phyloP scores from a whole-genome alignment of 64 coral and sea anemone genomes.

The Stichodactyla helianthus region DNA sequence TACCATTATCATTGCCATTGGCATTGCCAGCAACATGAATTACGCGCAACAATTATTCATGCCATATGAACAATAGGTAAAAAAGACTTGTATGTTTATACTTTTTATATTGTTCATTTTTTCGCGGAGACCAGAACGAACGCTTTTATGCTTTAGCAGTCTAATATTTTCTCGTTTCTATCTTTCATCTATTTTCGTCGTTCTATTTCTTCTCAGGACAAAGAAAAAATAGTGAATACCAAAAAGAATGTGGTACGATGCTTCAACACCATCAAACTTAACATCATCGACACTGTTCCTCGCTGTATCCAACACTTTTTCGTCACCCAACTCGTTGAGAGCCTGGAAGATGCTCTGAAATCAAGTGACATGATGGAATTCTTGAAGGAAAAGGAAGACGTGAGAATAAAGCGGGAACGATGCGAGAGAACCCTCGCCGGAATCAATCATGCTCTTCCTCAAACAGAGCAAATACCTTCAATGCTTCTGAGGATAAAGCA shows the following conservation, averaged over 20 bases:
- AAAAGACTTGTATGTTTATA: no score
- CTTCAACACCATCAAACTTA: conserved; percentile 75
- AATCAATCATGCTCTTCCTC: conserved; percentile 42
- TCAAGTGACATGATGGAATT: conserved; percentile 40
- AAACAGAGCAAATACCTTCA: conserved; percentile 15
- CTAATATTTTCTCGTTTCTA: background rate
- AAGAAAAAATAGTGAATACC: conserved; percentile 48
- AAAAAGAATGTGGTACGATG: conserved; percentile 76
- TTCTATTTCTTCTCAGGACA: conserved; percentile 20
- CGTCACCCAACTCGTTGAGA: conserved; percentile 61
- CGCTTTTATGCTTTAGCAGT: no score
- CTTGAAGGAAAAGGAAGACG: conserved; percentile 52
- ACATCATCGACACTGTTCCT: conserved; percentile 67
- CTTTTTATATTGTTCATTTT: no score
- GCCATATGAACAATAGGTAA: no score
- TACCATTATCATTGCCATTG: no score
- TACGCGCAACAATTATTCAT: no score
- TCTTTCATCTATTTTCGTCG: background rate
- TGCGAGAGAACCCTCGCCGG: conserved; percentile 13
- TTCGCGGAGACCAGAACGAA: no score
- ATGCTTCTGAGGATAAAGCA: conserved; percentile 48
- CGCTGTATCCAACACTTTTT: conserved; percentile 84
- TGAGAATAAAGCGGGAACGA: conserved; percentile 26
- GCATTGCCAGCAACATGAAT: no score
- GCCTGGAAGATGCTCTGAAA: conserved; percentile 44